Base-by-base conservation (phyloP, 2,888 invertebrate species). In the Hesperia comma region DNA sequence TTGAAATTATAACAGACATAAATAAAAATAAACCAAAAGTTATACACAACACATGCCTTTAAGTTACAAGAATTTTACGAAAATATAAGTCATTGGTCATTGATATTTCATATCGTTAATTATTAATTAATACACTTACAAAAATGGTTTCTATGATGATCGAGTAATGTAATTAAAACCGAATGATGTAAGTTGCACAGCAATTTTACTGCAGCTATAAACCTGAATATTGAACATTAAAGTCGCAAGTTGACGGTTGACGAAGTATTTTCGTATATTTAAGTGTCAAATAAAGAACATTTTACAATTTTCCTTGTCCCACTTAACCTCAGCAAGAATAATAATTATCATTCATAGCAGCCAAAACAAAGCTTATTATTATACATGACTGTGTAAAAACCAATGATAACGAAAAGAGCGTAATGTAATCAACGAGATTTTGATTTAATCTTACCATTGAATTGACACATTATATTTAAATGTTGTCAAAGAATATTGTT, bases 221-320 rank as follows among this genome's bases (percentile, higher is more conserved):
- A 86, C 83, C 80, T 76, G 77, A 77, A 80, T 83, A 79, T 79
- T 77, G 77, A 80, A 79, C 78, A 76, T 79, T 75, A 79, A 77
- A 81, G 67, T 71, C 69, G 78, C 77, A 79, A 75, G 72, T 74
- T 74, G 72, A 74, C 74, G 74, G 73, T 75, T 75, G 76, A 77
- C 73, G 73, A 74, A 78, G 80, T 82, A 82, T 83, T 83, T 81
- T 77, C 76, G 77, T 77, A 76, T 72, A 76, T 79, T 83, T 85
- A 82, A 85, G 75, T 79, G 74, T 74, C 79, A 77, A 79, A 81
- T 82, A 77, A 83, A 82, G 77, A 78, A 75, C 79, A 78, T 83
- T 83, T 77, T 63, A 74, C 77, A 73, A 74, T 73, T 69, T 79
- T 72, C 85, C 86, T 87, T 83, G 84, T 73, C 75, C 86, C 80